Conservation (phyloP, 2,888 invertebrate genomes). For the Timandra comae region DNA sequence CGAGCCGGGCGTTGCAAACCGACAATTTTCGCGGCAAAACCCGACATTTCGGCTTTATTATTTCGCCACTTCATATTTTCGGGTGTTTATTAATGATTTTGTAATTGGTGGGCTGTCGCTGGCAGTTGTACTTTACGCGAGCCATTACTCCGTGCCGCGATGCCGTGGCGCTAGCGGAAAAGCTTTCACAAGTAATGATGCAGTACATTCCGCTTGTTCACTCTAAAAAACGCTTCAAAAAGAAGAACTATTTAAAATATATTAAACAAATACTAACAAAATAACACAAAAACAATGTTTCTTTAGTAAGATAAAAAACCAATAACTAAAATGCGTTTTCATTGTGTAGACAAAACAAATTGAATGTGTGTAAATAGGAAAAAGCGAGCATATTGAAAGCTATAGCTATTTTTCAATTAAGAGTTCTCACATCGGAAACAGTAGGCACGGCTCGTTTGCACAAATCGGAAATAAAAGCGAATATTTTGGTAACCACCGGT, state of each 20-base stretch:
- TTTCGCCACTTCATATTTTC: conserved; percentile 59
- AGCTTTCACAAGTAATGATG: too few species aligned
- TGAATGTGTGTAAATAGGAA: too few species aligned
- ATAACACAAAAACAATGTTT: too few species aligned
- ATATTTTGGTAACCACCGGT: conserved; percentile 36
- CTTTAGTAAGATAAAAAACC: too few species aligned
- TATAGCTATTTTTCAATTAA: conserved; percentile 29
- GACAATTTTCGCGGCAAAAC: conserved; percentile 38
- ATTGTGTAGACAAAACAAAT: too few species aligned
- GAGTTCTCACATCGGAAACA: conserved; percentile 21
- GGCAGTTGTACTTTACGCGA: conserved; percentile 43
- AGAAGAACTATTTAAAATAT: too few species aligned
- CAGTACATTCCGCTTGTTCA: too few species aligned
- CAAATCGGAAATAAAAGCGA: conserved; percentile 34
- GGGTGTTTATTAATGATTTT: conserved; percentile 64
- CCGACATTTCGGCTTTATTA: conserved; percentile 39
- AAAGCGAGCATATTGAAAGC: conserved; percentile 17
- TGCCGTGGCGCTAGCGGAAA: neutral
- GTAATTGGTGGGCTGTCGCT: conserved; percentile 55
- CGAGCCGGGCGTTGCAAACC: conserved; percentile 22
- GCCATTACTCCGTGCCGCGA: conserved; percentile 37
- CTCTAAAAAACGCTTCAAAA: too few species aligned
- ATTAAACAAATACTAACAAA: too few species aligned
- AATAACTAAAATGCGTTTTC: too few species aligned
- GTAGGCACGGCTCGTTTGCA: conserved; percentile 13